Percentiles rank a stretch among this genome's conserved stretches.
These are phyloP conservation scores for Diprion similis DNA, from an alignment of 1,140 invertebrate species.

Conservation along the genomic window DNA sequence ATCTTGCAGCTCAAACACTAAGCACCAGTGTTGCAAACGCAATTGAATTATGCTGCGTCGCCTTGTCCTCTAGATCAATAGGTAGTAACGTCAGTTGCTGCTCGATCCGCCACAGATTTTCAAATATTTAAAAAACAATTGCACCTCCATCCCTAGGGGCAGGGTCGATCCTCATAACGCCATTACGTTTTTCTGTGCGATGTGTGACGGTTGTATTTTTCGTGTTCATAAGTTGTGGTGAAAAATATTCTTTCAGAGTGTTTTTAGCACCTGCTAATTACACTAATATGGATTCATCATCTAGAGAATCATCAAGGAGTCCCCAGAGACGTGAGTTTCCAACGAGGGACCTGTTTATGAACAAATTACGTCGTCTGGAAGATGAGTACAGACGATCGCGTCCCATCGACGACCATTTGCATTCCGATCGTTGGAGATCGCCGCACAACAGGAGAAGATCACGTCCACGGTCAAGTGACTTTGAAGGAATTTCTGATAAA, in stretches of 20 bases:
- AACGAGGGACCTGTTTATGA: slow-evolving; percentile 10
- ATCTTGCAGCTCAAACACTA: slow-evolving; percentile 40
- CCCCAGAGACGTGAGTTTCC: slow-evolving; percentile 9
- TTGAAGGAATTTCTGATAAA: neutral
- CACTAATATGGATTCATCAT: slow-evolving; percentile 14
- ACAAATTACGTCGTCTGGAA: slow-evolving; percentile 23
- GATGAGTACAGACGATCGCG: slow-evolving; percentile 14
- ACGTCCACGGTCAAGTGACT: neutral
- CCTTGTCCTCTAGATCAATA: no score
- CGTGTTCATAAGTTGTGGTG: no score
- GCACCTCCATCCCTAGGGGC: no score
- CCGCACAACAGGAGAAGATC: neutral
- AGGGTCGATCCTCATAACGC: no score
- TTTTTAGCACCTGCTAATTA: neutral
- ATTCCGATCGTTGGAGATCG: neutral
- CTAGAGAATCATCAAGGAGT: slow-evolving; percentile 14
- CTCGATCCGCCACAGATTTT: no score
- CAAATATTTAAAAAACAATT: no score
- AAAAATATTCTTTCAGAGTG: slow-evolving; percentile 6
- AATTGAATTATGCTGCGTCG: slow-evolving; percentile 11
- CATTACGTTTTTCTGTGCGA: no score
- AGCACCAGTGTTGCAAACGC: slow-evolving; percentile 39
- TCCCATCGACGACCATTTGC: neutral
- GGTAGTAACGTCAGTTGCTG: no score
- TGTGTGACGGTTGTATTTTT: no score